Percentiles rank a stretch among this genome's conserved stretches.
These are phyloP conservation scores for Ammospiza nelsoni DNA, from an alignment of 2,113 vertebrate species.

Conservation along the genomic window DNA sequence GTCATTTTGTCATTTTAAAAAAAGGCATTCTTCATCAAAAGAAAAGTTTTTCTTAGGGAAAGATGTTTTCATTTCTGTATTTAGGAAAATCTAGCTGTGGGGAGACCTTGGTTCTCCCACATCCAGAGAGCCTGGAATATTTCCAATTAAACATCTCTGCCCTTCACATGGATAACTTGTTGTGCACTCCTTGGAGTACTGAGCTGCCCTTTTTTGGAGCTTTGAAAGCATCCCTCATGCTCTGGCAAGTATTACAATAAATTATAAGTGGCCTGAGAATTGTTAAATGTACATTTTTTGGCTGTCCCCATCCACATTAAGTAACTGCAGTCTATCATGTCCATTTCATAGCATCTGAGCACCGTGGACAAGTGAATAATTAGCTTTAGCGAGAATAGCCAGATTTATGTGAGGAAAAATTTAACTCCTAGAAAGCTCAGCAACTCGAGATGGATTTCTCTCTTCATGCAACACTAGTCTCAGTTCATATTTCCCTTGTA, in stretches of 20 bases:
- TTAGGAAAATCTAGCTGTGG: neutral
- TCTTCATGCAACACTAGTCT: constrained; percentile 56
- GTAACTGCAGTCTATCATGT: constrained; percentile 53
- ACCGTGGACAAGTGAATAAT: constrained; percentile 46
- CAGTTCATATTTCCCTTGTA: constrained; percentile 52
- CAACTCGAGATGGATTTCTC: constrained; percentile 35
- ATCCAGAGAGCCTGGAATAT: neutral
- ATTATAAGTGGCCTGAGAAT: neutral
- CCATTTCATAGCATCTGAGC: constrained; percentile 37
- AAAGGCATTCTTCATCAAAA: neutral
- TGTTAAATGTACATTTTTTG: constrained; percentile 27
- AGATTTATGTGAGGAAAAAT: constrained; percentile 53
- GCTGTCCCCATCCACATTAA: constrained; percentile 14
- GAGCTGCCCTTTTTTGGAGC: neutral
- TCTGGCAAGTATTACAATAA: constrained; percentile 8
- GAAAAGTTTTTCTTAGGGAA: neutral
- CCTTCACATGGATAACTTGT: neutral
- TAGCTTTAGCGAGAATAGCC: constrained; percentile 46
- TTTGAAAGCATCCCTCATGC: neutral
- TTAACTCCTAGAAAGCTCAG: constrained; percentile 61
- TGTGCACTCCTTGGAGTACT: neutral
- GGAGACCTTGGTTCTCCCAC: neutral
- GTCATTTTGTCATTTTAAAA: neutral
- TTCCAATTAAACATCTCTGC: neutral
- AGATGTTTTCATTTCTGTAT: neutral